These are phyloP conservation scores for Drosophila recens DNA, from an alignment of 2,888 invertebrate species.

Conservation along the genomic window DNA sequence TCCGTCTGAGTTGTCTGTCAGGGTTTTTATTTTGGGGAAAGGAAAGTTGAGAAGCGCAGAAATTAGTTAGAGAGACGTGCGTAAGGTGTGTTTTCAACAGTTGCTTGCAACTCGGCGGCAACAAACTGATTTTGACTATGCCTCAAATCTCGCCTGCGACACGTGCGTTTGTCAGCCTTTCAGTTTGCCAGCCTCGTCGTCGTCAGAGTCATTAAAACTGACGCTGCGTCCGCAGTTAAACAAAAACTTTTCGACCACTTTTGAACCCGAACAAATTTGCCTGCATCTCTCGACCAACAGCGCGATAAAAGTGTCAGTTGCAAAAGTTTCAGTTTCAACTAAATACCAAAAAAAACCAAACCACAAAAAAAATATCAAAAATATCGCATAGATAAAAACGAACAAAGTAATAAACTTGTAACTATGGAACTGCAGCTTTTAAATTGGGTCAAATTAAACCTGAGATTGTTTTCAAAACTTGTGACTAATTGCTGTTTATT, in stretches of 20 bases:
- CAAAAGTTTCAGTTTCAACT: slow-evolving; percentile 63
- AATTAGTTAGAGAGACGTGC: slow-evolving; percentile 76
- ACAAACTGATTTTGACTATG: background rate
- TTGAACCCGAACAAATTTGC: slow-evolving; percentile 46
- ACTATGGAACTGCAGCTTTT: slow-evolving; percentile 1
- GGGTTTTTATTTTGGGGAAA: slow-evolving; percentile 14
- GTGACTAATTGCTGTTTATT: background rate
- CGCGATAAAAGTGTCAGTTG: slow-evolving; percentile 73
- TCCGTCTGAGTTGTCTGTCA: slow-evolving; percentile 24
- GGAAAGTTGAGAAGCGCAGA: slow-evolving; percentile 70
- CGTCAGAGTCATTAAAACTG: slow-evolving; percentile 63
- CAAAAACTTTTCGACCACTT: slow-evolving; percentile 50
- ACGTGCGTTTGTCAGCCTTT: slow-evolving; percentile 51
- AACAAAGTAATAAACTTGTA: background rate
- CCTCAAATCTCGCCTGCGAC: slow-evolving; percentile 21
- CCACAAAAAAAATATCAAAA: background rate
- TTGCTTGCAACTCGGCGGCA: slow-evolving; percentile 23
- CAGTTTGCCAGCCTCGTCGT: slow-evolving; percentile 42
- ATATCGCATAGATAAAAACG: background rate
- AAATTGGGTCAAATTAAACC: slow-evolving; percentile 9
- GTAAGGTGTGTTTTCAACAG: slow-evolving; percentile 72
- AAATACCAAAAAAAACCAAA: slow-evolving; percentile 21
- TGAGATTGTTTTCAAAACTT: background rate
- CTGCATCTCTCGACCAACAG: slow-evolving; percentile 60
- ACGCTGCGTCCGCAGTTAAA: slow-evolving; percentile 38